Conservation (phyloP, 1,140 invertebrate genomes). For the Eupristina koningsbergeri region DNA sequence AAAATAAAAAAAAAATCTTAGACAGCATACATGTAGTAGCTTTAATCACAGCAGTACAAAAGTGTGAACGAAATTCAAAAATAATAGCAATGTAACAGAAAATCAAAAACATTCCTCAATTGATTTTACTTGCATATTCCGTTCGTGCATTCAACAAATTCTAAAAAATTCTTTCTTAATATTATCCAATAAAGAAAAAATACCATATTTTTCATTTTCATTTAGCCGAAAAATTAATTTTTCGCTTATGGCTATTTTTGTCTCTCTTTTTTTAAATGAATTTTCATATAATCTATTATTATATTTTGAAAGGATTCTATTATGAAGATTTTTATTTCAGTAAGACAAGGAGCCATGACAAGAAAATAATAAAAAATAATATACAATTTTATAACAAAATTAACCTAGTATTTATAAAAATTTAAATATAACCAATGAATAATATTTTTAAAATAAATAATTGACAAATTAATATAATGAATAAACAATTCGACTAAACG, state of each 20-base stretch:
- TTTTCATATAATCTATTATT: neutral
- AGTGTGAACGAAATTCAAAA: conserved; percentile 56
- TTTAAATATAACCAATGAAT: neutral
- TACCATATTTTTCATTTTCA: neutral
- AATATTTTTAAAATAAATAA: neutral
- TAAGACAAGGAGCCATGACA: conserved; percentile 41
- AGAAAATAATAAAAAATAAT: neutral
- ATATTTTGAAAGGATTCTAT: neutral
- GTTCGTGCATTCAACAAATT: conserved; percentile 26
- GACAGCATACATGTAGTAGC: conserved; percentile 18
- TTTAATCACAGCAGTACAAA: conserved; percentile 42
- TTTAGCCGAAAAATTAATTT: neutral
- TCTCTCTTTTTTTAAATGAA: conserved; percentile 34
- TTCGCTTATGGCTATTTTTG: conserved; percentile 34
- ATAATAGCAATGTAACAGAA: conserved; percentile 41
- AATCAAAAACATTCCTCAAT: conserved; percentile 43
- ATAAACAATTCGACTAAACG: neutral
- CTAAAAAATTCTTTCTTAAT: neutral
- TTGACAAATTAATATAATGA: neutral
- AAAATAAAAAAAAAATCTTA: conserved; percentile 21
- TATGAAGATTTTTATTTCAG: neutral
- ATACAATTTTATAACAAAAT: neutral
- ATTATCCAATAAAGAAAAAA: neutral
- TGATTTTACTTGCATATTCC: conserved; percentile 7
- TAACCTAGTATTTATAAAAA: neutral